phyloP scores from a whole-genome alignment of 2,113 vertebrate genomes.

The Etheostoma spectabile region DNA sequence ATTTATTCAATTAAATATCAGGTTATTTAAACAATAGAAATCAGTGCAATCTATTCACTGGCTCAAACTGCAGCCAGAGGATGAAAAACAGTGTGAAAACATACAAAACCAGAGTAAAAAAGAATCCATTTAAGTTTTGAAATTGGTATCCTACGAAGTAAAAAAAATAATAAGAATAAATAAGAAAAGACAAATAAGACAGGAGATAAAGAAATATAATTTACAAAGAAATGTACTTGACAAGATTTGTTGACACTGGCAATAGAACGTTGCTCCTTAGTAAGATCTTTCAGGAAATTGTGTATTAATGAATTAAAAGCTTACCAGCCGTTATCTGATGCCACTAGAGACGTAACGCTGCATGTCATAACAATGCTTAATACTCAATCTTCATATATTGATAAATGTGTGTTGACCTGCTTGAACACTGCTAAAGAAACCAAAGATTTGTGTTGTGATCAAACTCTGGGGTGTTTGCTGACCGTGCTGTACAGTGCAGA shows the following conservation, averaged over 20 bases:
- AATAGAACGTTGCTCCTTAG: background rate
- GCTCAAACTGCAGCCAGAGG: no score
- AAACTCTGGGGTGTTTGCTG: background rate
- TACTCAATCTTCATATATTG: background rate
- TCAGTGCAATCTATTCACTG: no score
- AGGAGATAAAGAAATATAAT: background rate
- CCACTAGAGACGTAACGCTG: background rate
- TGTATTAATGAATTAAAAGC: background rate
- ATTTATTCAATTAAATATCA: no score
- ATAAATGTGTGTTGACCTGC: background rate
- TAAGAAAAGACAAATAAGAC: no score
- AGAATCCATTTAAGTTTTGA: no score
- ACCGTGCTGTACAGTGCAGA: slow-evolving; percentile 28
- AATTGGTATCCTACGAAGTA: no score
- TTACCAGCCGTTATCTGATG: background rate
- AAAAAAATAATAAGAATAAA: no score
- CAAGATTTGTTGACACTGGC: background rate
- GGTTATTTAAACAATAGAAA: no score
- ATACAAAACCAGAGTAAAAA: no score
- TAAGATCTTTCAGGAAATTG: background rate
- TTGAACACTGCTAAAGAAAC: background rate
- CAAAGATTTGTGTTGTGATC: background rate
- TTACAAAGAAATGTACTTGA: background rate
- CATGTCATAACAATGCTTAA: background rate
- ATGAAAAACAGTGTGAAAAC: no score